Evolutionary conservation across 2,113 vertebrate species (phyloP).

Genomic region (Astatotilapia flaviijosephi): DNA sequence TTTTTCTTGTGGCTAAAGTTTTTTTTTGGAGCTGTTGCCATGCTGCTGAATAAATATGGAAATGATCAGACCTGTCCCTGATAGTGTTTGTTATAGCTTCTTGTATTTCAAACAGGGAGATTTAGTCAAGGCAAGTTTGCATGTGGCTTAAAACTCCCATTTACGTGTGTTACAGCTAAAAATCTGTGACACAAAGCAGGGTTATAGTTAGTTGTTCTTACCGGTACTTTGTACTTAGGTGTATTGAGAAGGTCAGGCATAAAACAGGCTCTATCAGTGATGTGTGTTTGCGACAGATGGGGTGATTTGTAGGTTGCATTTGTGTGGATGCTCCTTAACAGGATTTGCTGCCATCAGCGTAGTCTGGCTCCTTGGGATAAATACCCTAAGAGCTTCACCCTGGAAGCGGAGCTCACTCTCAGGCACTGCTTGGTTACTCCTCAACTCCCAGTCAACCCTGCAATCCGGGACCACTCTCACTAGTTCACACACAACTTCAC

Average conservation of each 20-base stretch:
- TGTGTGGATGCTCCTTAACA: conserved; percentile 36
- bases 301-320: neutral
- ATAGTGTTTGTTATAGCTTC: neutral
- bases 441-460: neutral
- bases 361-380: conserved; percentile 37
- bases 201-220: neutral
- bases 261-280: neutral
- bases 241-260: neutral
- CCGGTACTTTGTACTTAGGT: neutral
- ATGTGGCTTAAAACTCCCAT: neutral
- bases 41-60: neutral
- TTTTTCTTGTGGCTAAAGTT: neutral
- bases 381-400: conserved; percentile 12
- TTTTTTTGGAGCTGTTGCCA: neutral
- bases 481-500: neutral
- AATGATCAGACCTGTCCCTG: neutral
- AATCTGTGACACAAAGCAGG: neutral
- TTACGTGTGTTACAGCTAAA: neutral
- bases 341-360: conserved; percentile 55
- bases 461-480: neutral
- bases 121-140: neutral
- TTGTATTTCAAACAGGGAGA: neutral
- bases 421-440: neutral
- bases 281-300: neutral
- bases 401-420: neutral